Conservation (phyloP, 2,888 invertebrate species). For the Sinopyrophorus schimmeli region DNA sequence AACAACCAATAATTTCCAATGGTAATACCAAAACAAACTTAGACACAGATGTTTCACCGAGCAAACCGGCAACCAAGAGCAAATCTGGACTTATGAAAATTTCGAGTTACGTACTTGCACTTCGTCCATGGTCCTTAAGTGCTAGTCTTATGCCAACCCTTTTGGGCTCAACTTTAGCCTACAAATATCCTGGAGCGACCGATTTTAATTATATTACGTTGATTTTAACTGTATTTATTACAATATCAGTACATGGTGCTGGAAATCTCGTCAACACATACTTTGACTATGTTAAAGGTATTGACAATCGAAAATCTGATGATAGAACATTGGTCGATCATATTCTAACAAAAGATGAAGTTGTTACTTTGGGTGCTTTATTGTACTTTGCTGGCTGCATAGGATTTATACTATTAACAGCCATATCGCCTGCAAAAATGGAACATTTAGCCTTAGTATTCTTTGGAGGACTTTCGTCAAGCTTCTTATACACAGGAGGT, state of each 20-base stretch:
- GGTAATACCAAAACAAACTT: slow-evolving; percentile 23
- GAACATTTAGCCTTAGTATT: slow-evolving; percentile 93
- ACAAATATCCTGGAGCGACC: slow-evolving; percentile 73
- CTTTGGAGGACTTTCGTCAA: slow-evolving; percentile 92
- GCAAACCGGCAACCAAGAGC: slow-evolving; percentile 4
- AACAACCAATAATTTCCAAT: slow-evolving; percentile 27
- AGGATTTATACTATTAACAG: slow-evolving; percentile 50
- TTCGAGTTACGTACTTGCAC: slow-evolving; percentile 83
- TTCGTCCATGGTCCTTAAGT: slow-evolving; percentile 93
- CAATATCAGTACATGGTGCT: slow-evolving; percentile 91
- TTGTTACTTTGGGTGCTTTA: slow-evolving; percentile 86
- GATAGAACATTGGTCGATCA: slow-evolving; percentile 95
- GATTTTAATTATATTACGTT: slow-evolving; percentile 81
- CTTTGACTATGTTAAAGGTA: slow-evolving; percentile 94
- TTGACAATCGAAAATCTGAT: slow-evolving; percentile 91
- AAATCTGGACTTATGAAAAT: slow-evolving; percentile 75
- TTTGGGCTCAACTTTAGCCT: slow-evolving; percentile 86
- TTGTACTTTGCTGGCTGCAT: slow-evolving; percentile 83
- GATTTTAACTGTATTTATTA: slow-evolving; percentile 80
- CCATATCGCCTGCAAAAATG: slow-evolving; percentile 86
- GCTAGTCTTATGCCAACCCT: slow-evolving; percentile 90
- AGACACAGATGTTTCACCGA: slow-evolving; percentile 5
- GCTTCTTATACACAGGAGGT: slow-evolving; percentile 96
- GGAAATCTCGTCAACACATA: slow-evolving; percentile 97
- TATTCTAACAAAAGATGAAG: slow-evolving; percentile 78